These are phyloP conservation scores for Plagodis dolabraria DNA, from an alignment of 2,888 invertebrate genomes.

Conservation along the genomic window DNA sequence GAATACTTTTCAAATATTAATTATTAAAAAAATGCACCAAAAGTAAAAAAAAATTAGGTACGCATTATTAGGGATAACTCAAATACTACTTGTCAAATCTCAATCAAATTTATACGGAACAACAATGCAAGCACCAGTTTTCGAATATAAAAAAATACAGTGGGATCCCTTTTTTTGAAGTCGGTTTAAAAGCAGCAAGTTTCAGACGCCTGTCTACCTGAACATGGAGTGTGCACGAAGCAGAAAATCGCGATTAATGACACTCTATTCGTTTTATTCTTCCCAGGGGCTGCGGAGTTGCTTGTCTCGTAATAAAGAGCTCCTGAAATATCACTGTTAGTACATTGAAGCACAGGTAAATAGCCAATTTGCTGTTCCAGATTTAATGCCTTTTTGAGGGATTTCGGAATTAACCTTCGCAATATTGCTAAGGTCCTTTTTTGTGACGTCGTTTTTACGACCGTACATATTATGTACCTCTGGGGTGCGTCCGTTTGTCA, in stretches of 20 bases:
- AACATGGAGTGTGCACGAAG: conserved; percentile 7
- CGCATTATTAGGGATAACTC: no score
- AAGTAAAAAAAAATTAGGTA: no score
- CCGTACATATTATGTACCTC: conserved; percentile 18
- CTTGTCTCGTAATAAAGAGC: conserved; percentile 28
- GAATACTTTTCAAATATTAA: no score
- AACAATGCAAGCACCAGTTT: no score
- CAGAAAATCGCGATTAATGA: conserved; percentile 31
- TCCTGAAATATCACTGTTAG: conserved; percentile 27
- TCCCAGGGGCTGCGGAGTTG: conserved; percentile 27
- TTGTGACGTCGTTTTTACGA: conserved; percentile 33
- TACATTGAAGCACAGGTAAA: conserved; percentile 26
- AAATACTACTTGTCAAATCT: no score
- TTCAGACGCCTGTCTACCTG: not conserved
- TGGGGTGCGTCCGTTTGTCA: conserved; percentile 29
- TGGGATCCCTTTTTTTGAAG: no score
- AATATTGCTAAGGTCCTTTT: conserved; percentile 23
- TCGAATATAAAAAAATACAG: no score
- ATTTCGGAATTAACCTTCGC: conserved; percentile 22
- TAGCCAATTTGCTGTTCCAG: conserved; percentile 31
- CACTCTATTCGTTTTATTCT: conserved; percentile 31
- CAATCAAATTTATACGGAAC: no score
- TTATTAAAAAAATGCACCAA: no score
- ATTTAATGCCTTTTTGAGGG: conserved; percentile 31
- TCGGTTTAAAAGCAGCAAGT: no score